Evolutionary conservation across 2,113 vertebrate species (phyloP).

Genomic region (Anguilla japonica): DNA sequence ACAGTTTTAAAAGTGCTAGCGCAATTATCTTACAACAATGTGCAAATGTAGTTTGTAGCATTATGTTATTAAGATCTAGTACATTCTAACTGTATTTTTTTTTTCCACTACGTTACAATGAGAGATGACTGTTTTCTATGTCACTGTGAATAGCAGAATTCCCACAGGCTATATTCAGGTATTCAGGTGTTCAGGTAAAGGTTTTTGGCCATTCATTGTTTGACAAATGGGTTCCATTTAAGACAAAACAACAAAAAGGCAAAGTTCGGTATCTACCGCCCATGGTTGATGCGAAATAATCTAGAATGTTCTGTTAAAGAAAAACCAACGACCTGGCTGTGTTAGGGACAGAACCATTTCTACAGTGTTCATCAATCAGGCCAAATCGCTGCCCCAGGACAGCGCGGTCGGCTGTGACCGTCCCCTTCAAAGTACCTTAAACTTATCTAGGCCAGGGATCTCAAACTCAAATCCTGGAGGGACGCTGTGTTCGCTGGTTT

Average conservation of each 20-base stretch:
- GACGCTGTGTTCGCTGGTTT: no score
- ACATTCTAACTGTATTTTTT: conserved; percentile 53
- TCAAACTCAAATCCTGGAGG: no score
- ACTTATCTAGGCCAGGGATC: no score
- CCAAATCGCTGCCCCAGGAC: neutral
- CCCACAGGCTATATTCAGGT: conserved; percentile 37
- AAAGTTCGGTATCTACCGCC: conserved; percentile 50
- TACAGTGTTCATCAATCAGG: neutral
- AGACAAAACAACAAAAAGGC: conserved; percentile 68
- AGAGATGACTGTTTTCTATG: conserved; percentile 19
- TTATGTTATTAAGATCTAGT: conserved; percentile 42
- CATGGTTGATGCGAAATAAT: conserved; percentile 5
- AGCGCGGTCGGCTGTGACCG: neutral
- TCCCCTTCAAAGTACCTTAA: neutral
- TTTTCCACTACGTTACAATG: conserved; percentile 27
- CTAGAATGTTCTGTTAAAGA: neutral
- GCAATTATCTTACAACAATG: conserved; percentile 64
- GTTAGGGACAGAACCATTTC: neutral
- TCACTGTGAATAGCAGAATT: conserved; percentile 55
- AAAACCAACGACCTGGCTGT: neutral
- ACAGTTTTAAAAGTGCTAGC: conserved; percentile 59
- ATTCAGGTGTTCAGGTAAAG: conserved; percentile 16
- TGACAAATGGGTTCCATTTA: conserved; percentile 48
- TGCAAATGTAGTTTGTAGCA: conserved; percentile 58
- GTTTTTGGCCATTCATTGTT: conserved; percentile 41